phyloP scores from a whole-genome alignment of 2,888 invertebrate genomes.

The Odontomyia ornata region DNA sequence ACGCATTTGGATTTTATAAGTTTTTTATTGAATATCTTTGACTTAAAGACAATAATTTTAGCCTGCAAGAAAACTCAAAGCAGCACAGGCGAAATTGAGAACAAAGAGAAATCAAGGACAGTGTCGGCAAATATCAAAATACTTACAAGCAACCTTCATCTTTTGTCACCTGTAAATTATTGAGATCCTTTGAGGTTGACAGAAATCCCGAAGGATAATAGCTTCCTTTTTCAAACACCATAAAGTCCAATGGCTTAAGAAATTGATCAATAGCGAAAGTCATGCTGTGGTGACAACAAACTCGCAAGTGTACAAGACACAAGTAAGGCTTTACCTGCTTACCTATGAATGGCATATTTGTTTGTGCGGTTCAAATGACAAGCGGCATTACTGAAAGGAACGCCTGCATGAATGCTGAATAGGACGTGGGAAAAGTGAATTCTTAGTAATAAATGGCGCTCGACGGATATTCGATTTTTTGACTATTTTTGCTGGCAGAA shows the following conservation, averaged over 20 bases:
- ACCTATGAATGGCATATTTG: neutral
- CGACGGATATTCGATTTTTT: slow-evolving; percentile 13
- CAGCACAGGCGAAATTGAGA: too few relatives aligned
- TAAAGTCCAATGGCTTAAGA: slow-evolving; percentile 18
- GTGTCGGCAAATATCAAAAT: slow-evolving; percentile 33
- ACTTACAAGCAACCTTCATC: neutral
- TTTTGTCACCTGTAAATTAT: slow-evolving; percentile 42
- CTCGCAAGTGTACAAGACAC: neutral
- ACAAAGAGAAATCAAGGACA: too few relatives aligned
- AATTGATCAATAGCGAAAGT: slow-evolving; percentile 19
- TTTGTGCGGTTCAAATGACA: neutral
- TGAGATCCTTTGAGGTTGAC: slow-evolving; percentile 24
- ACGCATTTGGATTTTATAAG: too few relatives aligned
- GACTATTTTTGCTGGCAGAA: neutral
- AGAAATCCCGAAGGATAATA: slow-evolving; percentile 31
- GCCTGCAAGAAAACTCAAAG: too few relatives aligned
- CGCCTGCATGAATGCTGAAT: neutral
- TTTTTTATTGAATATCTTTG: too few relatives aligned
- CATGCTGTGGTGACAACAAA: slow-evolving; percentile 36
- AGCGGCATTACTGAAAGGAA: slow-evolving; percentile 20
- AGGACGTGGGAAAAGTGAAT: slow-evolving; percentile 43
- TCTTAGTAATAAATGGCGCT: slow-evolving; percentile 46
- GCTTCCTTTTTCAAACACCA: neutral
- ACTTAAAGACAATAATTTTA: too few relatives aligned
- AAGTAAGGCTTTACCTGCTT: slow-evolving; percentile 14